Conservation (phyloP, 2,113 vertebrate species). For the Myocastor coypus region DNA sequence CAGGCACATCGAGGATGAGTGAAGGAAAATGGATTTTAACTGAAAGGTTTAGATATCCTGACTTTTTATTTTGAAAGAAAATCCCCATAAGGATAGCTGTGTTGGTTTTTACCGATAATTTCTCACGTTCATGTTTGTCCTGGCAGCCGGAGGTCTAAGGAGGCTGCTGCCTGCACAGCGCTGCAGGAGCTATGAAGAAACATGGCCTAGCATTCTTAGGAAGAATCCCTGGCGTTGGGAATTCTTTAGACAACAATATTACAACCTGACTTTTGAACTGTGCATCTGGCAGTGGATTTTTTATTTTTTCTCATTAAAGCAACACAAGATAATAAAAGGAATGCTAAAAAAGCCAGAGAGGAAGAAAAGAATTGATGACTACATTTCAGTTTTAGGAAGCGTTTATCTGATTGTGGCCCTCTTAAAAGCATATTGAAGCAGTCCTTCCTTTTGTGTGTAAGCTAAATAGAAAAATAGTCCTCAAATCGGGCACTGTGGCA, state of each 20-base stretch:
- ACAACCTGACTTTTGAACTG: conserved; percentile 79
- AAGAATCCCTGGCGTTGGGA: conserved; percentile 76
- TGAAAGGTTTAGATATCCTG: conserved; percentile 22
- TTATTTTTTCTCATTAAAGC: not conserved
- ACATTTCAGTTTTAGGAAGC: not conserved
- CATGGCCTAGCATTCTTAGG: conserved; percentile 63
- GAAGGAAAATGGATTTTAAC: not conserved
- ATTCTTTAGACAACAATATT: conserved; percentile 69
- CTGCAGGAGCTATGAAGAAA: conserved; percentile 32
- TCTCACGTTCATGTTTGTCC: conserved; percentile 67
- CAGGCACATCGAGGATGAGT: not conserved
- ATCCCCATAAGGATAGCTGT: not conserved
- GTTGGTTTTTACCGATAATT: conserved; percentile 63
- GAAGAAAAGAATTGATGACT: not conserved
- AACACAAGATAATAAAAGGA: not conserved
- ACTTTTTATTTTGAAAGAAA: not conserved
- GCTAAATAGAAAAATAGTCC: not conserved
- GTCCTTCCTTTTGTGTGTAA: not conserved
- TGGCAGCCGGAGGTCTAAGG: conserved; percentile 24
- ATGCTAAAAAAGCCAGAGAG: not conserved
- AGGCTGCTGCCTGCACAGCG: not conserved
- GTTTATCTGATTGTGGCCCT: not conserved
- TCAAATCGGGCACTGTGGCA: too few species aligned
- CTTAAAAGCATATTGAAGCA: not conserved
- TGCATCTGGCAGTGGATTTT: conserved; percentile 60